phyloP scores from a whole-genome alignment of 2,113 vertebrate genomes.

The Polypterus senegalus region DNA sequence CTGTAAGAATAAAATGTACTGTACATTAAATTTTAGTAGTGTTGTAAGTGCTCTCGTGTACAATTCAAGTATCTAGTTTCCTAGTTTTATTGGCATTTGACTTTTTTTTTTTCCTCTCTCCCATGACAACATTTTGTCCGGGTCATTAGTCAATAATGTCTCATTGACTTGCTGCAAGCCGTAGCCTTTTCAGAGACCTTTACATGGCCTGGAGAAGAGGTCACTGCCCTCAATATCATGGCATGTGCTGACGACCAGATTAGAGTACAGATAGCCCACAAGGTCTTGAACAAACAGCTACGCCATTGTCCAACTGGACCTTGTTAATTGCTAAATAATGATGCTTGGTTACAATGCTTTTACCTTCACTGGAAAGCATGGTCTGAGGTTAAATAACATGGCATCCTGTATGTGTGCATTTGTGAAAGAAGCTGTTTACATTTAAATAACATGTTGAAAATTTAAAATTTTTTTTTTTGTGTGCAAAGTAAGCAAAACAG shows the following conservation, averaged over 20 bases:
- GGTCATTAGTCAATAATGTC: slow-evolving; percentile 16
- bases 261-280: slow-evolving; percentile 31
- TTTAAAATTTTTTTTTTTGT: no score
- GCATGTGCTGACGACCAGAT: slow-evolving; percentile 27
- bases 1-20: no score
- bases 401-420: no score
- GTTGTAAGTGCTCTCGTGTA: no score
- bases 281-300: slow-evolving; percentile 36
- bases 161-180: slow-evolving; percentile 24
- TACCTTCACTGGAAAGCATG: slow-evolving; percentile 19
- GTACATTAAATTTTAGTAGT: no score
- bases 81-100: no score
- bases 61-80: no score
- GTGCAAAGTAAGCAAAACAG: no score
- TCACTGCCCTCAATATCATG: slow-evolving; percentile 37
- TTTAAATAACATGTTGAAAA: no score
- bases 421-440: no score
- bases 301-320: slow-evolving; percentile 34
- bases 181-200: slow-evolving; percentile 36
- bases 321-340: slow-evolving; percentile 27
- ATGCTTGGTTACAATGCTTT: slow-evolving; percentile 20
- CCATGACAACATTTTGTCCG: slow-evolving; percentile 6
- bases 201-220: slow-evolving; percentile 38
- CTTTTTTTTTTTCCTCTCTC: no score
- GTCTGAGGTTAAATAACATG: no score